Base-by-base conservation (phyloP, 2,888 invertebrate genomes). In the Hesperia comma region DNA sequence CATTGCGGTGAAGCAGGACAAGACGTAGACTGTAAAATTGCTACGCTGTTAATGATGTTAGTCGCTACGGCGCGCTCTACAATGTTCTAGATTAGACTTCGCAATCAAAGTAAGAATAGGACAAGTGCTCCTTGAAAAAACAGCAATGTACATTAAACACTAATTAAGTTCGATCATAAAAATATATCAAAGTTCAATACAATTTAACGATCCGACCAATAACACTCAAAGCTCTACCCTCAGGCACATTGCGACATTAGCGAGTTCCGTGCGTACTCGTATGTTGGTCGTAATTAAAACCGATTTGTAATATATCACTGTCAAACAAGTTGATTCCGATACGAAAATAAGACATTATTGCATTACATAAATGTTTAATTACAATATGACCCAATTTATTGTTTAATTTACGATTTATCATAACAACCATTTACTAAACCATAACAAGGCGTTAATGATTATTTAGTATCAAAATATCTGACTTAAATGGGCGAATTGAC, bases 401-500 rank as follows among this genome's bases (percentile, higher is more conserved):
- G 43, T 17, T 46, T 15, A 46, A 46, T 46, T 46, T 8, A 46
- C 8, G 10, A 46, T 46, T 41, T 7, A 7, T 46, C 6, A 17
- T 46, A 46, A 46, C 37, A 37, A 33, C 10, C 33, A 33, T 33
- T 33, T 6, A 33, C 33, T 33, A 33, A 5, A 33, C 33, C 33
- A 33, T 33, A 33, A 33, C 7, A 10, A 8, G 10, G 33, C 8
- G 33, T 33, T 33, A 33, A 33, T 6, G 7, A 33, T 33, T 43
- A n/a, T 43, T 43, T 43, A 43, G 15, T 10, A 43, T 21, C 21
- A 14, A 57, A n/a, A 57, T 40, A 15, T 55, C 33, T 37, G 41
- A 43, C 10, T 54, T 32, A 5, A 32, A 32, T 37, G 6, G n/a
- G 41, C 14, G 14, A 43, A 41, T 57, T 57, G 57, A 57, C 57